Base-by-base conservation (phyloP, 2,797 vertebrate species). In the Anguilla megastoma region DNA sequence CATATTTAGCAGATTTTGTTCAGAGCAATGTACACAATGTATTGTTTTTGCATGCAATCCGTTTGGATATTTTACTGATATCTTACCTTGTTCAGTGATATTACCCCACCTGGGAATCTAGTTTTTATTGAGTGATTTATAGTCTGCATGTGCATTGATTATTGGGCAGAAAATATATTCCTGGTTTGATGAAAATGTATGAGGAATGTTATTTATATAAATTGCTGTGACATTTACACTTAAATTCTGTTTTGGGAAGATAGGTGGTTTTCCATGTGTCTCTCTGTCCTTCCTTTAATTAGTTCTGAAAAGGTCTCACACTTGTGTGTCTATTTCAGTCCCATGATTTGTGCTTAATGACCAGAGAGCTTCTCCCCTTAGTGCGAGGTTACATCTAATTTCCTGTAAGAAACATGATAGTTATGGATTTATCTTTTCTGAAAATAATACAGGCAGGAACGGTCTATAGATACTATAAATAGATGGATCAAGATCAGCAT, bases 271-370 rank as follows among this genome's bases (percentile, higher is more conserved):
- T 18, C 58, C 24, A n/a, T 50, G 21, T 66, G 33, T 60, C 54
- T 63, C 58, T 85, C 58, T 79, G 12, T 41, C 33, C 36, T 41
- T 36, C 27, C 33, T 63, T 66, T 85, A 85, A 85, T 85, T 85
- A 66, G 8, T 45, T 63, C 58, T 45, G 84, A 58, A 36, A 85
- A 85, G 84, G 58, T 63, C 58, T 85, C 84, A 48, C 54, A 85
- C 45, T 41, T n/a, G 18, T 85, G 84, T 60, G 58, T 21, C 54
- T 85, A 85, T 85, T 85, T 85, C 56, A 41, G 84, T 41, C 56
- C 21, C 36, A 21, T 3, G 2, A 7, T 85, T 60, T 8, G 24
- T 48, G 58, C 58, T 16, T 63, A 63, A 41, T 58, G 33, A 27
- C 84, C 8, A 1, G 58, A 45, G 56, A 85, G 56, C 54, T 24